Evolutionary conservation across 2,113 vertebrate species (phyloP), one percentile per base, ranked within the genome.

Genomic region (Brachyhypopomus occidentalis): DNA sequence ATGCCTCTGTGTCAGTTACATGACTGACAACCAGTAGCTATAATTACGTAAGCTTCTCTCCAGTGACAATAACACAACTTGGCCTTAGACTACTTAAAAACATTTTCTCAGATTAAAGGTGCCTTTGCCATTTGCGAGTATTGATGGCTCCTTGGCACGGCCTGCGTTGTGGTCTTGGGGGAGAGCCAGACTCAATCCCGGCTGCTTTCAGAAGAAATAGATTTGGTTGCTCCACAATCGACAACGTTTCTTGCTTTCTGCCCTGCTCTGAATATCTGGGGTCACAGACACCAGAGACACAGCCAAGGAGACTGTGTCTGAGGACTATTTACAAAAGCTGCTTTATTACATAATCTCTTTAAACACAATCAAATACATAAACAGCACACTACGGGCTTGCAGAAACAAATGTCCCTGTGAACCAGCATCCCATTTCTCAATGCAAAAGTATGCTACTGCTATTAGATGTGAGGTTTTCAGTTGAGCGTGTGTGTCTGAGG

Each of bases 51-150:
- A 69, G 25, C 17, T 45, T 52, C 4, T 62, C 71, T 79, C 80
- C 71, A 64, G 36, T 62, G 20, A 70, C 14, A 48, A 60, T 48
- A 75, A 56, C 7, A 62, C 63, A 17, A 67, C 45, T 22, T 67
- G 74, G 74, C 70, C 55, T 41, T 2, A 66, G 17, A 67, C 75
- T 73, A 72, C 17, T 34, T 71, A 58, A 22, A 66, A 82, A 64
- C 48, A 38, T 58, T 66, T 71, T 64, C 16, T 2, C 63, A 85
- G 71, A 81, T 85, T 79, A 79, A 85, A 79, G 63, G 66, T 85
- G 72, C 66, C 38, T 79, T 82, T 76, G 76, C 22, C 58, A 58
- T 82, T 78, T 75, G 63, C 45, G 56, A 23, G 64, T 72, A 84
- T 25, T 59, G 72, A 66, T 27, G 71, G 27, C 27, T 76, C 79